Percentiles rank a stretch among this genome's conserved stretches.
Conservation (phyloP, 1,140 invertebrate genomes). For the Gryllus bimaculatus region DNA sequence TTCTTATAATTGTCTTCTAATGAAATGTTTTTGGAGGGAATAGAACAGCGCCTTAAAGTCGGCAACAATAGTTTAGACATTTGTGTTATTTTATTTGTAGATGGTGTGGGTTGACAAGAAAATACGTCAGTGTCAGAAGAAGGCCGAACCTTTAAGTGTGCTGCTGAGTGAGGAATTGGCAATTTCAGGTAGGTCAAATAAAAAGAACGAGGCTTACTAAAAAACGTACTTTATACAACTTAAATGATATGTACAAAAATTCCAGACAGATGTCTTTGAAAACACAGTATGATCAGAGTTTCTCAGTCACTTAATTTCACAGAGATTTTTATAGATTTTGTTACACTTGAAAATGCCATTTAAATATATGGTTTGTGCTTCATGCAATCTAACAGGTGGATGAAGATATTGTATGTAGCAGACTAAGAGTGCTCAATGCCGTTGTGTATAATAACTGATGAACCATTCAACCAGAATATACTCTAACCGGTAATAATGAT, state of each 20-base stretch:
- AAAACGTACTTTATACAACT: constrained; percentile 2
- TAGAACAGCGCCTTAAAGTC: too few relatives aligned
- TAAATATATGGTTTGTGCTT: too few relatives aligned
- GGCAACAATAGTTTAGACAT: background rate
- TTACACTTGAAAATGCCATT: too few relatives aligned
- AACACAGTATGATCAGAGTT: background rate
- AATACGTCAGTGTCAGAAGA: background rate
- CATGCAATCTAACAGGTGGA: too few relatives aligned
- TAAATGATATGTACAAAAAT: constrained; percentile 6
- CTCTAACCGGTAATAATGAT: too few relatives aligned
- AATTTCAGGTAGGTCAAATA: background rate
- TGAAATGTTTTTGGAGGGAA: too few relatives aligned
- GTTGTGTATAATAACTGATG: too few relatives aligned
- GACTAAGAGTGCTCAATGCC: too few relatives aligned
- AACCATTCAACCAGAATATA: too few relatives aligned
- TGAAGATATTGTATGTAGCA: too few relatives aligned
- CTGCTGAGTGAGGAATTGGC: background rate
- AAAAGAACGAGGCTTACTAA: background rate
- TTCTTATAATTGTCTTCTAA: too few relatives aligned
- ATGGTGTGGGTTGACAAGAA: constrained; percentile 1
- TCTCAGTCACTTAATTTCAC: background rate
- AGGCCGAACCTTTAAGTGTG: background rate
- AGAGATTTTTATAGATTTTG: background rate
- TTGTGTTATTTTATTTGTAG: background rate
- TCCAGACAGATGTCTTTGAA: background rate